Percentiles rank a stretch among this genome's conserved stretches.
Conservation (phyloP, 23 tunicate species). For the Styela plicata region DNA sequence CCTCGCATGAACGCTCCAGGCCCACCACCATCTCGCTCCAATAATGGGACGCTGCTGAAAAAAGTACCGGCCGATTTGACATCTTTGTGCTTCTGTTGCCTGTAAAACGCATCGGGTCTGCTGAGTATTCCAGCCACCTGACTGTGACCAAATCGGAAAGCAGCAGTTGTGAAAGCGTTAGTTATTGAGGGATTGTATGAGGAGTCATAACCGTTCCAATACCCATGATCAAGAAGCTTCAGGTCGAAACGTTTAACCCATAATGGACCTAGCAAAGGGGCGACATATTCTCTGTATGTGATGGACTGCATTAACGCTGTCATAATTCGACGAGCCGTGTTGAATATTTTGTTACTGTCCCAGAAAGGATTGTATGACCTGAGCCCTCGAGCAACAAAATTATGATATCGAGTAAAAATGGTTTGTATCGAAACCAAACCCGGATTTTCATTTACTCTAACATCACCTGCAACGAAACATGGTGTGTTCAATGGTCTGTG, state of each 20-base stretch:
- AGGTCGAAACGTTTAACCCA: conserved; percentile 49
- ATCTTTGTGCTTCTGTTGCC: conserved; percentile 2
- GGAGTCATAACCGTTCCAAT: conserved; percentile 76
- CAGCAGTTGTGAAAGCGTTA: conserved; percentile 86
- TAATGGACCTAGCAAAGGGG: conserved; percentile 52
- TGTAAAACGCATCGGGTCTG: conserved; percentile 52
- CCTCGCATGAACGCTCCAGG: conserved; percentile 68
- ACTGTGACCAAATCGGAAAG: conserved; percentile 84
- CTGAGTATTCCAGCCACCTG: conserved; percentile 29
- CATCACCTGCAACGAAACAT: conserved; percentile 83
- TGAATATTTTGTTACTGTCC: conserved; percentile 39
- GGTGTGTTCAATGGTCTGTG: conserved; percentile 45
- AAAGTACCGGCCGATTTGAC: conserved; percentile 11
- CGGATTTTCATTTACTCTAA: conserved; percentile 69
- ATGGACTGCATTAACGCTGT: conserved; percentile 55
- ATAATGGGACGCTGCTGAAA: conserved; percentile 61
- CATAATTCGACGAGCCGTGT: conserved; percentile 56
- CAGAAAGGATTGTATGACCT: conserved; percentile 50
- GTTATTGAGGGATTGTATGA: conserved; percentile 59
- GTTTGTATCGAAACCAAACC: conserved; percentile 78
- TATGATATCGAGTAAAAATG: conserved; percentile 62
- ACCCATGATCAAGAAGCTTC: conserved; percentile 34
- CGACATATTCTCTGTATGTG: conserved; percentile 76
- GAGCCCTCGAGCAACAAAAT: conserved; percentile 42
- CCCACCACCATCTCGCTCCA: conserved; percentile 38